Evolutionary conservation across 35 echinoderm and acorn worm species (phyloP), one percentile per base, ranked within the genome.

Genomic region (Hemicentrotus pulcherrimus): DNA sequence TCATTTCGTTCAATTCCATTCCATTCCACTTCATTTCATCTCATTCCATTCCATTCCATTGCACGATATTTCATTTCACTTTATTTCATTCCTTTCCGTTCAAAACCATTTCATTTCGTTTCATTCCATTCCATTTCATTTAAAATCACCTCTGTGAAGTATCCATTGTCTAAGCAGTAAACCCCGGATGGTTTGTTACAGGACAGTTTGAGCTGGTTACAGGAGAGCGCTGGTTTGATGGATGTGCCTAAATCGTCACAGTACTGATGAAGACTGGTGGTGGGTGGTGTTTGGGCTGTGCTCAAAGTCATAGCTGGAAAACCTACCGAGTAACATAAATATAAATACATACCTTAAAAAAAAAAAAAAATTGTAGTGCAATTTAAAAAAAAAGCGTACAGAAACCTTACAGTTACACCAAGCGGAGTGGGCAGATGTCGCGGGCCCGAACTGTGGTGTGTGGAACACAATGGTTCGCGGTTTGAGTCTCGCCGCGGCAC

Each of bases 111-210:
- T 60, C 94, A 95, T 22, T 41, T 71, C 4, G 33, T 45, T 0
- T 13, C 85, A 10, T 41, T 85, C 41, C 28, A n/a, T 60, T 47
- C 19, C 94, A 95, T 95, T 35, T 95, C 94, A 47, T 45, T 86
- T 33, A 47, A 95, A 15, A 95, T 78, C 94, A 86, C 59, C 78
- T 94, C 15, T 65, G 59, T 85, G 59, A 85, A 94, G 16, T 78
- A 94, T 18, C 41, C 59, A 8, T 94, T 85, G 7, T 86, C 16
- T 31, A 85, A 31, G 59, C 14, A 86, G 33, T 94, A 94, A 15
- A 15, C 9, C 15, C 78, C 78, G 0, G 32, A 46, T 12, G 59
- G 59, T 85, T 86, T 94, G 78, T 94, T 85, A 85, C 78, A 85
- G 4, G 59, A 19, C 18, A 46, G 33, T 32, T 85, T 94, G 11